Evolutionary conservation across 2,888 invertebrate species (phyloP).

Genomic region (Craniophora ligustri): DNA sequence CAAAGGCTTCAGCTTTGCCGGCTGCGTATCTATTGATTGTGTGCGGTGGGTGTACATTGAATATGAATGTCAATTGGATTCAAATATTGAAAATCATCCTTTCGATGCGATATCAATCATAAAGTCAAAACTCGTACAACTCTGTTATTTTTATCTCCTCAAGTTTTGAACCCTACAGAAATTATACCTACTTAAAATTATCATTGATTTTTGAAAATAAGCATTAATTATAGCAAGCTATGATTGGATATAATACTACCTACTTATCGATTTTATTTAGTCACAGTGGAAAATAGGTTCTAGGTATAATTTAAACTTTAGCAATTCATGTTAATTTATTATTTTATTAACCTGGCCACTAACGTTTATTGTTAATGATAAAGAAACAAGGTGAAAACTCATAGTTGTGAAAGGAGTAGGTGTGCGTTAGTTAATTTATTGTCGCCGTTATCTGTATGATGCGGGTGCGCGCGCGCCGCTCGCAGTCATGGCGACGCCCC

Average conservation of each 20-base stretch:
- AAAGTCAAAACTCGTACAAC: neutral
- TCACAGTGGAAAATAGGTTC: neutral
- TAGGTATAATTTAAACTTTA: slow-evolving; percentile 7
- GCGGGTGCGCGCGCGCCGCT: slow-evolving; percentile 82
- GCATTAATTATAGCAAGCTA: no score
- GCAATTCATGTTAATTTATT: slow-evolving; percentile 21
- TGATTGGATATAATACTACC: no score
- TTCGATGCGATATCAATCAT: neutral
- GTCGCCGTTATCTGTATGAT: slow-evolving; percentile 81
- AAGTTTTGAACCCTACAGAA: neutral
- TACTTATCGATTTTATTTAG: no score
- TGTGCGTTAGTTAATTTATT: slow-evolving; percentile 80
- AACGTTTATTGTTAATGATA: slow-evolving; percentile 60
- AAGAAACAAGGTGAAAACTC: slow-evolving; percentile 83
- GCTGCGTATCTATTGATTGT: slow-evolving; percentile 61
- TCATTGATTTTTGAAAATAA: no score
- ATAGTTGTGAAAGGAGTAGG: slow-evolving; percentile 82
- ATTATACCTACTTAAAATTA: no score
- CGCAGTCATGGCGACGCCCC: slow-evolving; percentile 67
- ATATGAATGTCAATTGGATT: slow-evolving; percentile 35
- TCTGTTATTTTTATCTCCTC: neutral
- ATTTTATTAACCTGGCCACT: slow-evolving; percentile 27
- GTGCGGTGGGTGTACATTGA: slow-evolving; percentile 7
- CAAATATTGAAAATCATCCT: slow-evolving; percentile 25
- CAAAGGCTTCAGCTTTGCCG: slow-evolving; percentile 74